A percentile compares a stretch with the other conserved stretches of the same genome.
Evolutionary conservation across 2,888 invertebrate genomes (phyloP).

Genomic region (Eurois occulta): DNA sequence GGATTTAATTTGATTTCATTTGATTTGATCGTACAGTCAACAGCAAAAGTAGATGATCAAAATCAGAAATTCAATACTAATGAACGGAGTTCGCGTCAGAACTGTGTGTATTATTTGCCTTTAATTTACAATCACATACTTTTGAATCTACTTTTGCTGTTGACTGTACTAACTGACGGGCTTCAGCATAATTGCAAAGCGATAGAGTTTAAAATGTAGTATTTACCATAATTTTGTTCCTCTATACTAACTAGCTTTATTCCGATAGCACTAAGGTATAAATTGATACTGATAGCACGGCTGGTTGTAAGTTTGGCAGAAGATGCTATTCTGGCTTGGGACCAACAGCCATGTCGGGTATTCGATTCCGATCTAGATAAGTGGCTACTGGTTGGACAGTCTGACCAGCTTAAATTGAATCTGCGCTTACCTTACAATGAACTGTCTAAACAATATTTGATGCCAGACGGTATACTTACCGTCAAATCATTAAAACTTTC

Average conservation of each 20-base stretch:
- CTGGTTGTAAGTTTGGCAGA: slow-evolving; percentile 27
- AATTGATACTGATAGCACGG: background rate
- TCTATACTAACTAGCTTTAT: background rate
- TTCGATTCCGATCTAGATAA: slow-evolving; percentile 61
- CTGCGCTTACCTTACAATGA: slow-evolving; percentile 23
- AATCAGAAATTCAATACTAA: too few relatives aligned
- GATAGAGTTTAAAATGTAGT: slow-evolving; percentile 26
- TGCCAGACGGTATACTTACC: background rate
- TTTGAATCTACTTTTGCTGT: too few relatives aligned
- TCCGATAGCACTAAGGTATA: background rate
- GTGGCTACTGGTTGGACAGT: slow-evolving; percentile 43
- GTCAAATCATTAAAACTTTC: background rate
- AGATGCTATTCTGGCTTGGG: slow-evolving; percentile 43
- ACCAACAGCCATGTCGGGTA: slow-evolving; percentile 51
- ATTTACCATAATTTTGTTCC: background rate
- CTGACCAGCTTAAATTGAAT: slow-evolving; percentile 40
- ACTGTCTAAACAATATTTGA: background rate
- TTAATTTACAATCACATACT: too few relatives aligned
- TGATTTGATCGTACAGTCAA: too few relatives aligned
- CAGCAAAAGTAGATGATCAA: too few relatives aligned
- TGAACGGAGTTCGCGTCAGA: too few relatives aligned
- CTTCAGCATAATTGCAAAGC: slow-evolving; percentile 36
- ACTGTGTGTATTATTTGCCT: too few relatives aligned
- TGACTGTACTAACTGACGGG: slow-evolving; percentile 23
- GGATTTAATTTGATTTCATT: too few relatives aligned